Evolutionary conservation across 2,113 vertebrate species (phyloP).

Genomic region (Pollimyrus isidori): DNA sequence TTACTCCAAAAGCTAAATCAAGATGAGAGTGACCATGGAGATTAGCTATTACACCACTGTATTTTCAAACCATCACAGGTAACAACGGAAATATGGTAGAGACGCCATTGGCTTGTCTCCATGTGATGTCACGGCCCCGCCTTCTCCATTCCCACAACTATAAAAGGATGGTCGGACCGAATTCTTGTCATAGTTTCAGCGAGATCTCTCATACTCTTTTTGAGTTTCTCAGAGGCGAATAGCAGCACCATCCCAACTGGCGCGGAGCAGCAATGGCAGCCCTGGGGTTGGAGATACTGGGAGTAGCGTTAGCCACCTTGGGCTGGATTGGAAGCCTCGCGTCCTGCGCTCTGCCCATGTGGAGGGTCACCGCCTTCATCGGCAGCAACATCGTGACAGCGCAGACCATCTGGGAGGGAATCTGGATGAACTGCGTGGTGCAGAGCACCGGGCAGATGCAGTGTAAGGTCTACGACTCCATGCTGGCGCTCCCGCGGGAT

Average conservation of each 20-base stretch:
- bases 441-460: slow-evolving; percentile 78
- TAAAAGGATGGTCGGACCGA: slow-evolving; percentile 23
- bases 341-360: slow-evolving; percentile 80
- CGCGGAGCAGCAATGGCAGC: slow-evolving; percentile 55
- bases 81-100: slow-evolving; percentile 30
- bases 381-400: slow-evolving; percentile 80
- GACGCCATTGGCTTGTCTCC: slow-evolving; percentile 39
- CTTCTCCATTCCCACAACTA: slow-evolving; percentile 28
- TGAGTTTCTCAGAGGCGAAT: not conserved
- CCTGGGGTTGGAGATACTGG: slow-evolving; percentile 77
- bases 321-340: slow-evolving; percentile 74
- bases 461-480: slow-evolving; percentile 77
- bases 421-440: slow-evolving; percentile 82
- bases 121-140: slow-evolving; percentile 43
- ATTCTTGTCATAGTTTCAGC: not conserved
- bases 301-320: slow-evolving; percentile 64
- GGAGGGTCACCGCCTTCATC: slow-evolving; percentile 83
- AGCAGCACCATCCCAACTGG: not conserved
- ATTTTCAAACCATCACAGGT: slow-evolving; percentile 33
- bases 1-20: slow-evolving; percentile 39
- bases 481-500: slow-evolving; percentile 73
- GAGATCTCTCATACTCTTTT: not conserved
- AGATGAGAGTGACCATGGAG: slow-evolving; percentile 34
- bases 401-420: slow-evolving; percentile 76
- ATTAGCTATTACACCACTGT: slow-evolving; percentile 54